A percentile compares a stretch with the other conserved stretches of the same genome.
Evolutionary conservation across 2,797 vertebrate species (phyloP).

Genomic region (Lacerta agilis): DNA sequence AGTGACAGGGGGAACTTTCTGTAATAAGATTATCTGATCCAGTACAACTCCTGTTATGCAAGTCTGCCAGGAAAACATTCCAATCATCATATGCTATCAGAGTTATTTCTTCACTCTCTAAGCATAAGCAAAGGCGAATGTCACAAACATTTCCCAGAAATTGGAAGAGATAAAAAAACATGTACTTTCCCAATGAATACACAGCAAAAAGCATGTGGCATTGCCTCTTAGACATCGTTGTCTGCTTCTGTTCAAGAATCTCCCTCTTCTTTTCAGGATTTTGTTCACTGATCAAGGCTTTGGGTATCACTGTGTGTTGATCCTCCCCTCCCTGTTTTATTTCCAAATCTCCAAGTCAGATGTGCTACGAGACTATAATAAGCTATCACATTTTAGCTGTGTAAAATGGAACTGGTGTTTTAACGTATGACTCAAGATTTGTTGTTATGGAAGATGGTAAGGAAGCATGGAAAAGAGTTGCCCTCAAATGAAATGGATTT

Average conservation of each 20-base stretch:
- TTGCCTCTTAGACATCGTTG: not conserved
- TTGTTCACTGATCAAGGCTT: not conserved
- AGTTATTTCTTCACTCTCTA: not conserved
- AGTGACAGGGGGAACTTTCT: not conserved
- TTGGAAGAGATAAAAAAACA: not conserved
- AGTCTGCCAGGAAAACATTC: not conserved
- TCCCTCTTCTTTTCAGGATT: not conserved
- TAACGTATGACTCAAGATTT: not conserved
- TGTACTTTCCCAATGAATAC: not conserved
- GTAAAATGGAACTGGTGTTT: not conserved
- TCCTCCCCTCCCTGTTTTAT: not conserved
- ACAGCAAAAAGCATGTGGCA: not conserved
- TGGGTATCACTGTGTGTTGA: not conserved
- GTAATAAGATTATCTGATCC: no score
- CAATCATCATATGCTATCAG: not conserved
- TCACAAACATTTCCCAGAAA: not conserved
- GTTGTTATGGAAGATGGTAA: not conserved
- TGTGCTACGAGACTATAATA: not conserved
- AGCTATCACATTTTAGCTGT: not conserved
- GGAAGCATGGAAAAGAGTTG: not conserved
- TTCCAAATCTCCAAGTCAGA: not conserved
- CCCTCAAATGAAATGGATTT: no score
- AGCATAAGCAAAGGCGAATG: not conserved
- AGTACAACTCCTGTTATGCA: not conserved
- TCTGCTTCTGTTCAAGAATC: not conserved